Evolutionary conservation across 2,113 vertebrate genomes (phyloP).

Genomic region (Phalacrocorax carbo): DNA sequence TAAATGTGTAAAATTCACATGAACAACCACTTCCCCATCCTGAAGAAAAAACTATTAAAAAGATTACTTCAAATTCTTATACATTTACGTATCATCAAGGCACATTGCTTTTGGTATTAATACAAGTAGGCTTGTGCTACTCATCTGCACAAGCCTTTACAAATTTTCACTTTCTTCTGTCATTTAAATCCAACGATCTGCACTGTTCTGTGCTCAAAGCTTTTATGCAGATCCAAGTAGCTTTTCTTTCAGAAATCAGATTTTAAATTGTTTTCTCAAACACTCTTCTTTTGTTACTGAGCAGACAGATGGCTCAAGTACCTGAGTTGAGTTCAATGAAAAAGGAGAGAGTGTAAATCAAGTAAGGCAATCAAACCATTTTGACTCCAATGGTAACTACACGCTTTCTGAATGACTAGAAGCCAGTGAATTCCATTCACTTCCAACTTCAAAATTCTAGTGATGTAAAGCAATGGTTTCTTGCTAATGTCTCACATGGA

Average conservation of each 20-base stretch:
- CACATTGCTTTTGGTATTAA: neutral
- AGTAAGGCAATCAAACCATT: neutral
- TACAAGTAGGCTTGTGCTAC: neutral
- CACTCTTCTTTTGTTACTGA: conserved; percentile 9
- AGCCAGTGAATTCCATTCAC: neutral
- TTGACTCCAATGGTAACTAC: neutral
- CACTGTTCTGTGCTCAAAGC: neutral
- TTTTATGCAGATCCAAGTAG: neutral
- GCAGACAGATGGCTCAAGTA: conserved; percentile 8
- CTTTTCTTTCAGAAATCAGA: conserved; percentile 6
- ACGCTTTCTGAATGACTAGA: neutral
- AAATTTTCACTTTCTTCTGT: neutral
- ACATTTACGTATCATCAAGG: neutral
- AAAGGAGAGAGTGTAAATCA: conserved; percentile 6
- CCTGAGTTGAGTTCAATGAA: conserved; percentile 15
- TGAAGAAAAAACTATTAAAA: neutral
- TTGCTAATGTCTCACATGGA: neutral
- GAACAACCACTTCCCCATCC: neutral
- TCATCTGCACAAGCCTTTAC: neutral
- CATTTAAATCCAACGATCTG: neutral
- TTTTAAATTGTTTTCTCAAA: conserved; percentile 25
- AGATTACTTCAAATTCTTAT: neutral
- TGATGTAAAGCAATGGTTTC: neutral
- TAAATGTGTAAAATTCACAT: neutral
- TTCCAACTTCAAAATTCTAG: neutral